These are phyloP conservation scores for Tuta absoluta DNA, from an alignment of 2,888 invertebrate species.

Conservation along the genomic window DNA sequence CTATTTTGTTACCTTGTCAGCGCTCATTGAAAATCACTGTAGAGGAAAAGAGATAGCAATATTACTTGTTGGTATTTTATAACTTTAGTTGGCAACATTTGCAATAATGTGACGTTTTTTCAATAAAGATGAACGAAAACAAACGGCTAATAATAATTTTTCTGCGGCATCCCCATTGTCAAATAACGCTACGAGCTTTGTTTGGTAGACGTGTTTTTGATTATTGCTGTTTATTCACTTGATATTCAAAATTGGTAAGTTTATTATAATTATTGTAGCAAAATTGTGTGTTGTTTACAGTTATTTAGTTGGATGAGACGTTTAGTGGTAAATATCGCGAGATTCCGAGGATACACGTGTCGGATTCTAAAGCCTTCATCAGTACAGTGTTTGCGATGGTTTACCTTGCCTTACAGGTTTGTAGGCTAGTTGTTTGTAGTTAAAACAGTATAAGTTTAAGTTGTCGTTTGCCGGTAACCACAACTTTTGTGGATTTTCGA, in stretches of 20 bases:
- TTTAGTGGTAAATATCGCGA: slow-evolving; percentile 1
- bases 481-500: neutral
- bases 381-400: neutral
- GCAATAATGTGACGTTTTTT: slow-evolving; percentile 39
- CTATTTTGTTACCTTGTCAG: slow-evolving; percentile 2
- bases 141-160: slow-evolving; percentile 48
- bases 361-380: neutral
- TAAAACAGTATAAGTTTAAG: neutral
- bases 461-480: neutral
- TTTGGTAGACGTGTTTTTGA: slow-evolving; percentile 29
- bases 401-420: neutral
- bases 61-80: slow-evolving; percentile 23
- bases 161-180: slow-evolving; percentile 50
- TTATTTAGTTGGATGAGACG: neutral
- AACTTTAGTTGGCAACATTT: slow-evolving; percentile 41
- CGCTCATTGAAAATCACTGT: neutral
- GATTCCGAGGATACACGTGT: slow-evolving; percentile 16
- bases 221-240: slow-evolving; percentile 31
- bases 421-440: neutral
- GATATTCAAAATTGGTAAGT: slow-evolving; percentile 36
- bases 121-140: slow-evolving; percentile 43
- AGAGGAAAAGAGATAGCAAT: slow-evolving; percentile 7
- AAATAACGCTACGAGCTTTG: slow-evolving; percentile 35
- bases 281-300: slow-evolving; percentile 4
- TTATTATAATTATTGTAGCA: neutral